Evolutionary conservation across 2,113 vertebrate genomes (phyloP).

Genomic region (Strigops habroptila): DNA sequence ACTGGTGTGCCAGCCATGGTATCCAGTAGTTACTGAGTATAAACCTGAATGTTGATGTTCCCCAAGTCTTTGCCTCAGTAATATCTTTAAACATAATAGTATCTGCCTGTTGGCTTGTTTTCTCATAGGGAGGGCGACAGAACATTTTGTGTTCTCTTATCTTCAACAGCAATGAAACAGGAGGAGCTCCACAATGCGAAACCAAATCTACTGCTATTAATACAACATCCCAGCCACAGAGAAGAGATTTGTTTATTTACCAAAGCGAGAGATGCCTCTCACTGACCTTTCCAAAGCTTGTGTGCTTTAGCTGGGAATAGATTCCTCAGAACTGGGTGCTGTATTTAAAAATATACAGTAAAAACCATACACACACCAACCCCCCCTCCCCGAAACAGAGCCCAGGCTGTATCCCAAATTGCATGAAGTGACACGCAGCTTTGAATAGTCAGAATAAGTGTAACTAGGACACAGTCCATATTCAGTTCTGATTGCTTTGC

Average conservation of each 20-base stretch:
- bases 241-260: constrained; percentile 73
- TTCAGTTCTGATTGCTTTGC: neutral
- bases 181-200: constrained; percentile 74
- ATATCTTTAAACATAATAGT: constrained; percentile 58
- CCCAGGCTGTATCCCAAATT: neutral
- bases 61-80: constrained; percentile 33
- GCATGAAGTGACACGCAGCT: neutral
- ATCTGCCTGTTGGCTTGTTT: constrained; percentile 53
- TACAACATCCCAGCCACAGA: constrained; percentile 68
- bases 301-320: constrained; percentile 49
- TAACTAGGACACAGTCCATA: neutral
- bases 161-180: constrained; percentile 63
- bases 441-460: neutral
- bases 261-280: constrained; percentile 70
- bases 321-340: constrained; percentile 36
- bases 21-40: constrained; percentile 68
- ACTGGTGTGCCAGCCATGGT: constrained; percentile 55
- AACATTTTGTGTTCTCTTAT: constrained; percentile 76
- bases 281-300: constrained; percentile 58
- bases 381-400: neutral
- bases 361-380: neutral
- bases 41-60: constrained; percentile 63
- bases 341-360: constrained; percentile 48
- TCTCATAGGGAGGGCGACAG: constrained; percentile 55
- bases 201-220: constrained; percentile 81